Percentiles rank a stretch among this genome's conserved stretches.
Evolutionary conservation across 2,797 vertebrate species (phyloP).

Genomic region (Chromis chromis): DNA sequence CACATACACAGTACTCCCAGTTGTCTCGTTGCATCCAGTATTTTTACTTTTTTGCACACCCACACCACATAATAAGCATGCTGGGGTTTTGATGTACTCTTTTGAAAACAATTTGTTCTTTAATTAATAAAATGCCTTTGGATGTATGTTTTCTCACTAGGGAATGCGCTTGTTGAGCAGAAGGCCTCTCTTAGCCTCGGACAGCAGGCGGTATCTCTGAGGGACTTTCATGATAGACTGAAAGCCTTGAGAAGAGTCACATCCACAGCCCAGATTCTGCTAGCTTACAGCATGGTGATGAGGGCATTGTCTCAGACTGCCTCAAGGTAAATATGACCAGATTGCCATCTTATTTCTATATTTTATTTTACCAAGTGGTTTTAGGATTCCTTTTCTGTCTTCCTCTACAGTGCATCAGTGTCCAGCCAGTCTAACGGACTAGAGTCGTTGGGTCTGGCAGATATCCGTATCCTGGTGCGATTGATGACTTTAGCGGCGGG

Average conservation of each 20-base stretch:
- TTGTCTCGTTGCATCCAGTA: conserved; percentile 8
- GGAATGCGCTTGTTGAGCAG: conserved; percentile 73
- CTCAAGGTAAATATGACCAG: conserved; percentile 74
- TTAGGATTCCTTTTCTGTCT: conserved; percentile 8
- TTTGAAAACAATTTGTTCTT: background rate
- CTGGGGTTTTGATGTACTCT: background rate
- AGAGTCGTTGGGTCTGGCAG: conserved; percentile 86
- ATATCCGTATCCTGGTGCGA: conserved; percentile 87
- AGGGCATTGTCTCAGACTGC: conserved; percentile 85
- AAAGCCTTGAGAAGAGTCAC: conserved; percentile 85
- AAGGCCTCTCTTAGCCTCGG: conserved; percentile 84
- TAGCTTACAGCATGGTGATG: conserved; percentile 89
- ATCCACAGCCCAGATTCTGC: conserved; percentile 85
- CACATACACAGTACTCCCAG: conserved; percentile 2
- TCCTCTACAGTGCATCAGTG: conserved; percentile 71
- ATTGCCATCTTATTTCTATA: background rate
- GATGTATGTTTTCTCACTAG: conserved; percentile 55
- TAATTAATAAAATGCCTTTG: background rate
- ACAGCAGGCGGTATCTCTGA: conserved; percentile 85
- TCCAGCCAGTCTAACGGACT: conserved; percentile 83
- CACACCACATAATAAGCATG: background rate
- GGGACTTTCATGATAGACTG: conserved; percentile 84
- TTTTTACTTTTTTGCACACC: conserved; percentile 7
- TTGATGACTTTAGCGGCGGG: conserved; percentile 86
- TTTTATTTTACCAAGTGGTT: background rate